Percentiles rank a stretch among this genome's conserved stretches.
These are phyloP conservation scores for Struthio camelus DNA, from an alignment of 2,113 vertebrate species.

Conservation along the genomic window DNA sequence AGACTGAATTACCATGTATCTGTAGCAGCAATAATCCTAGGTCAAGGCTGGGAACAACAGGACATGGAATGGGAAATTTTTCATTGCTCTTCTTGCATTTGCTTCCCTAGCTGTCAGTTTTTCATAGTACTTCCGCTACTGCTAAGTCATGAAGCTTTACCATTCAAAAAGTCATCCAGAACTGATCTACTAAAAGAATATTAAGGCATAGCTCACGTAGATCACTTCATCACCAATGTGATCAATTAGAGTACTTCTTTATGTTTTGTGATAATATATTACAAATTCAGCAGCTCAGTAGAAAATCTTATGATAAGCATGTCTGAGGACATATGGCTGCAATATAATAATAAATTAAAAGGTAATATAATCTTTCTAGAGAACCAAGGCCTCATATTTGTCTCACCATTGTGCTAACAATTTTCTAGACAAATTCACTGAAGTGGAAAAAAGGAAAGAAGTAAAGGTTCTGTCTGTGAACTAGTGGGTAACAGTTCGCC, in stretches of 20 bases:
- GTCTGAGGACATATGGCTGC: neutral
- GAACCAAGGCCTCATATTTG: neutral
- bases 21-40: neutral
- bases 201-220: neutral
- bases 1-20: neutral
- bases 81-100: neutral
- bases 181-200: neutral
- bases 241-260: neutral
- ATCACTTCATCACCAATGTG: neutral
- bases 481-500: neutral
- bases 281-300: neutral
- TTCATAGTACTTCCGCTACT: neutral
- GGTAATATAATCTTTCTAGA: neutral
- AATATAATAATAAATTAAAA: neutral
- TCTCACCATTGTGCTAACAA: neutral
- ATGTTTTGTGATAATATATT: neutral
- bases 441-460: neutral
- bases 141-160: neutral
- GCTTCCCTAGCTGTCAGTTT: neutral
- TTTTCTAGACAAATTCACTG: neutral
- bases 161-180: neutral
- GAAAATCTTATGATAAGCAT: neutral
- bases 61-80: neutral
- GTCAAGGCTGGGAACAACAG: neutral
- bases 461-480: constrained; percentile 18